Percentiles rank a stretch among this genome's conserved stretches.
These are phyloP conservation scores for Eristalis arbustorum DNA, from an alignment of 2,888 invertebrate genomes.

Conservation along the genomic window DNA sequence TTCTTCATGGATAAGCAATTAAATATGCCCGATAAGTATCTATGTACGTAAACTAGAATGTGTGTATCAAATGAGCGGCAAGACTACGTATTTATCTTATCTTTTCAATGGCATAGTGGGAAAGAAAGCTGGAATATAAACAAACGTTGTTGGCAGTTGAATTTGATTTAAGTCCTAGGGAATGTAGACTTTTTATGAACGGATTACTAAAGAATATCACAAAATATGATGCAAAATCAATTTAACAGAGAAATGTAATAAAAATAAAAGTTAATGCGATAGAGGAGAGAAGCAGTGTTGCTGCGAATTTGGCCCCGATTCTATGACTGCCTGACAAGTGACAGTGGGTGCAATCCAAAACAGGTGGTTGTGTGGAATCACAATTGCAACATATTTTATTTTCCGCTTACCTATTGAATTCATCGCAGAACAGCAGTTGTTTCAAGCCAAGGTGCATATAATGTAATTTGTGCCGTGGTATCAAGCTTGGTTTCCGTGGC, in stretches of 20 bases:
- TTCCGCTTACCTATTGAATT: too few relatives aligned
- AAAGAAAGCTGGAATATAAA: background rate
- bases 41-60: background rate
- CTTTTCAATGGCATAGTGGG: background rate
- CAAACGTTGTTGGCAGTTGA: background rate
- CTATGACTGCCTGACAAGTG: background rate
- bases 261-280: background rate
- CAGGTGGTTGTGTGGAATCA: background rate
- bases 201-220: background rate
- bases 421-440: too few relatives aligned
- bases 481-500: too few relatives aligned
- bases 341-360: background rate
- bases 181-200: background rate
- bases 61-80: background rate
- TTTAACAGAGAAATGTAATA: background rate
- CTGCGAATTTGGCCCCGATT: background rate
- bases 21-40: background rate
- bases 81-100: background rate
- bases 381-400: background rate
- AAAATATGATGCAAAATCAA: background rate
- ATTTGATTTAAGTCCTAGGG: background rate
- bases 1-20: background rate
- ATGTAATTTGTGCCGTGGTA: too few relatives aligned
- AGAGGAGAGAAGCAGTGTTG: background rate
- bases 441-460: too few relatives aligned